Conservation (phyloP, 2,797 vertebrate species). For the Halcyon chelicuti region DNA sequence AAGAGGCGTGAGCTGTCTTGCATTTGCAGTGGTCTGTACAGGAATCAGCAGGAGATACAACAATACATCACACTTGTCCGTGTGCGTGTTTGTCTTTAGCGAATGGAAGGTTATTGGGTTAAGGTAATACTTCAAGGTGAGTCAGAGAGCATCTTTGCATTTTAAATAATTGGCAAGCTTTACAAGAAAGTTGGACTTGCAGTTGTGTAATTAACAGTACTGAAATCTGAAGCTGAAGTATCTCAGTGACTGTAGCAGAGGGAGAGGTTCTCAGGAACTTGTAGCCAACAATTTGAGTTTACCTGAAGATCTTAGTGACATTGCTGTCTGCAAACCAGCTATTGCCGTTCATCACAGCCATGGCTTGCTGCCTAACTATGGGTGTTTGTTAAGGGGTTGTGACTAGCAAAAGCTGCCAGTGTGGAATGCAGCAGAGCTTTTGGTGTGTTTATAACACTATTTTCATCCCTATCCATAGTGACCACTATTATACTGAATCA, state of each 20-base stretch:
- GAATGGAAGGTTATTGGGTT: background rate
- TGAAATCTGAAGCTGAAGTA: background rate
- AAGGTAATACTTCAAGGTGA: background rate
- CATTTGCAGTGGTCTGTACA: rapidly evolving
- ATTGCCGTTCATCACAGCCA: background rate
- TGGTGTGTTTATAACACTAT: background rate
- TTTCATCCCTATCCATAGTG: background rate
- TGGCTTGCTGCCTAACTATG: background rate
- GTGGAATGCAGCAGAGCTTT: background rate
- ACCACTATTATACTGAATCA: background rate
- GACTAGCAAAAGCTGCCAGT: background rate
- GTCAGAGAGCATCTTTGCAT: background rate
- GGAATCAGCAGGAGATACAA: background rate
- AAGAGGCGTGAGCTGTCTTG: background rate
- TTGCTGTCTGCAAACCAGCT: background rate
- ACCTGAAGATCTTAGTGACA: background rate
- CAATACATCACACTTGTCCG: background rate
- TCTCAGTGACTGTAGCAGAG: background rate
- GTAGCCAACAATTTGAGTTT: background rate
- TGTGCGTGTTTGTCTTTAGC: background rate
- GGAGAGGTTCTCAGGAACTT: background rate
- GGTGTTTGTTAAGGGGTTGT: background rate
- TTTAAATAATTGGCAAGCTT: background rate
- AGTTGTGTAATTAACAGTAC: background rate
- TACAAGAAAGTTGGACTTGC: background rate